Conservation (phyloP, 1,140 invertebrate genomes). For the Zophobas morio region DNA sequence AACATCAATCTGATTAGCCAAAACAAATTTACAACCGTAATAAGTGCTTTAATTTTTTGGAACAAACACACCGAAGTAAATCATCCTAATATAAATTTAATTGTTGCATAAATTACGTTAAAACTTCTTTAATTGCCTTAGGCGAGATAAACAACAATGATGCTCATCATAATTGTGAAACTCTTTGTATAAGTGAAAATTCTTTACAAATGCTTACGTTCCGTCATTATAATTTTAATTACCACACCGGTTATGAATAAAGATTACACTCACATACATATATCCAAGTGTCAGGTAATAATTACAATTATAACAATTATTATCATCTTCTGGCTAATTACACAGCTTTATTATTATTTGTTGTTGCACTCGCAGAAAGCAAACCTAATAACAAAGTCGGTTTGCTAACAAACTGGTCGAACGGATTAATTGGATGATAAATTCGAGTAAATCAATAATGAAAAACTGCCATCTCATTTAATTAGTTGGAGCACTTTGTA, state of each 20-base stretch:
- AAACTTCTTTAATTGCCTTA: constrained; percentile 5
- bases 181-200: constrained; percentile 18
- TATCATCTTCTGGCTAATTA: too few relatives aligned
- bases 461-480: neutral
- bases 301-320: neutral
- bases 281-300: too few relatives aligned
- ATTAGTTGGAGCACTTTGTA: neutral
- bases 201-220: constrained; percentile 18
- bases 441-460: neutral
- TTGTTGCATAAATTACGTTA: constrained; percentile 26
- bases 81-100: constrained; percentile 22
- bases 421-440: neutral
- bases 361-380: too few relatives aligned
- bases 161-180: constrained; percentile 20
- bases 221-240: constrained; percentile 25
- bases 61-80: neutral
- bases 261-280: neutral
- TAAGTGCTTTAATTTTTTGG: neutral
- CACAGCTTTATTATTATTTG: too few relatives aligned
- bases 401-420: neutral
- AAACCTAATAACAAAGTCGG: neutral
- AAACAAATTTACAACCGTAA: neutral
- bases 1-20: neutral
- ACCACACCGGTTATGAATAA: neutral
- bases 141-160: constrained; percentile 20